Conservation (phyloP, 2,888 invertebrate genomes). For the Meghimatium bilineatum region DNA sequence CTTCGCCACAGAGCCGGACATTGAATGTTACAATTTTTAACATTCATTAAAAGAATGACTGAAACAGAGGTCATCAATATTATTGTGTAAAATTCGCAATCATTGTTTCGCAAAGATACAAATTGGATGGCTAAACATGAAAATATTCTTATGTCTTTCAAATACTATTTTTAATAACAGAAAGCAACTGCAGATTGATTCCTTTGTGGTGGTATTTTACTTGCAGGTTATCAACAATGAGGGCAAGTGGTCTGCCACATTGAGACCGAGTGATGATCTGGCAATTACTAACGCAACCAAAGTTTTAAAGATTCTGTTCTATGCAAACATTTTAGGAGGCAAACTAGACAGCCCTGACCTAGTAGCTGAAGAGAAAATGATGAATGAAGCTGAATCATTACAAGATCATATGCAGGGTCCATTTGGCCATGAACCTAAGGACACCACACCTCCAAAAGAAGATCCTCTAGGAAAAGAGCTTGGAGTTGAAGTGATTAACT, state of each 20-base stretch:
- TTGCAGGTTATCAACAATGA: slow-evolving; percentile 77
- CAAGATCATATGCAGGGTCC: slow-evolving; percentile 71
- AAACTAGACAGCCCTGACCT: slow-evolving; percentile 67
- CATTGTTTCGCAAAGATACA: no score
- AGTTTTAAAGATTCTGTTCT: slow-evolving; percentile 86
- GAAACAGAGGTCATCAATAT: no score
- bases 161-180: no score
- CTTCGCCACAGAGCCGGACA: no score
- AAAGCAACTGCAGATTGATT: no score
- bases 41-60: no score
- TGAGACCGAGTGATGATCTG: slow-evolving; percentile 89
- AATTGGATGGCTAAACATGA: no score
- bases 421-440: slow-evolving; percentile 73
- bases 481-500: slow-evolving; percentile 86
- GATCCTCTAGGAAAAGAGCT: slow-evolving; percentile 83
- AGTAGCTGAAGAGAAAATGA: slow-evolving; percentile 69
- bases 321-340: slow-evolving; percentile 91
- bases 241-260: slow-evolving; percentile 80
- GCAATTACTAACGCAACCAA: slow-evolving; percentile 90
- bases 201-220: no score
- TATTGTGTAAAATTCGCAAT: no score
- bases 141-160: no score
- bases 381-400: slow-evolving; percentile 57
- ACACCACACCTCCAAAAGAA: slow-evolving; percentile 68
- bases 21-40: no score